These are phyloP conservation scores for Hystrix brachyura DNA, from an alignment of 2,113 vertebrate species.

Conservation along the genomic window DNA sequence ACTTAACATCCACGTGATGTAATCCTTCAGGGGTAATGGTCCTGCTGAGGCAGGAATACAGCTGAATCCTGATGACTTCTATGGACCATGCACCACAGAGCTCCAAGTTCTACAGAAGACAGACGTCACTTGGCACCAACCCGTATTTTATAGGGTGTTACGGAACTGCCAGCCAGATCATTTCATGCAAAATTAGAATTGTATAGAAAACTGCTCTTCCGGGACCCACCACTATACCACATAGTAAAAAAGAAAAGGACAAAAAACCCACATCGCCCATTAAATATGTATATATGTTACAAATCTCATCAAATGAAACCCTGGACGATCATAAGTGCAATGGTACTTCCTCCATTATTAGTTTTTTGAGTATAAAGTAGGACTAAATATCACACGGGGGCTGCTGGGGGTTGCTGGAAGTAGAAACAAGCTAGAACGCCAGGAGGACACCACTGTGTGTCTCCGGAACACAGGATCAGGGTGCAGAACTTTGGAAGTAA, in stretches of 20 bases:
- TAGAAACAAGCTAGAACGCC: not conserved
- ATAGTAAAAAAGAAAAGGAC: not conserved
- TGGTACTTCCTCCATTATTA: not conserved
- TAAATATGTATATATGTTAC: not conserved
- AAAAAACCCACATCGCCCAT: not conserved
- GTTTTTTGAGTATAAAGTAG: not conserved
- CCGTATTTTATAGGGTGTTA: not conserved
- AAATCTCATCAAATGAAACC: not conserved
- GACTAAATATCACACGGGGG: not conserved
- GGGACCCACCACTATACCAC: not conserved
- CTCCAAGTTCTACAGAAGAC: not conserved
- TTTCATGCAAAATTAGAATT: not conserved
- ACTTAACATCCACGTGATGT: not conserved
- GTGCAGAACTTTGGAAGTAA: not conserved
- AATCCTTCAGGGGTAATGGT: not conserved
- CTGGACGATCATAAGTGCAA: not conserved
- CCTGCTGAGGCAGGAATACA: not conserved
- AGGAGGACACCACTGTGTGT: not conserved
- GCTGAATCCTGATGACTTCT: not conserved
- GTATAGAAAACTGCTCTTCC: not conserved
- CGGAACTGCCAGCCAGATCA: not conserved
- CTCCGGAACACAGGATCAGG: not conserved
- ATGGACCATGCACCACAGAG: rapidly evolving
- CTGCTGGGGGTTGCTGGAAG: not conserved
- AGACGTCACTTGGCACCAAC: not conserved